phyloP scores from a whole-genome alignment of 2,113 vertebrate species.

The Melozone crissalis region DNA sequence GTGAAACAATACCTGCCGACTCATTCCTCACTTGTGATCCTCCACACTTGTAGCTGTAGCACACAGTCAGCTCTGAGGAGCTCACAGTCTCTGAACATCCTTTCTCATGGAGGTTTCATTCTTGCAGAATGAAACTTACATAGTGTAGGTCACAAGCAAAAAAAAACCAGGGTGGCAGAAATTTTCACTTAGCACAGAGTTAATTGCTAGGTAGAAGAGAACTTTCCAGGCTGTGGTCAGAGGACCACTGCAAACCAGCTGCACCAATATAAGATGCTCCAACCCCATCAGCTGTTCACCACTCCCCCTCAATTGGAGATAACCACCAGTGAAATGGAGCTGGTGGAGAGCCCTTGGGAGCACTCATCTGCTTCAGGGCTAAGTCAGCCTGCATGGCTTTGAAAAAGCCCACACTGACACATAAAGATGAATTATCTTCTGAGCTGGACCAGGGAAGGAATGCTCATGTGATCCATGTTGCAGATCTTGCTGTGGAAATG shows the following conservation, averaged over 20 bases:
- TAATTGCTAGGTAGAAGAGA: neutral
- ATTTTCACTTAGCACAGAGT: neutral
- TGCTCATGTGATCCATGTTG: neutral
- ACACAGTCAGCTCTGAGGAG: neutral
- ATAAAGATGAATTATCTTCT: neutral
- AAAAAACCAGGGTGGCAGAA: neutral
- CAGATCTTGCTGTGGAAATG: neutral
- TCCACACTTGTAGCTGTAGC: neutral
- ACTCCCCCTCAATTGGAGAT: neutral
- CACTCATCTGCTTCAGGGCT: neutral
- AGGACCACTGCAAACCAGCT: neutral
- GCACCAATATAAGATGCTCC: neutral
- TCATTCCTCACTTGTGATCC: neutral
- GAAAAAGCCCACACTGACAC: neutral
- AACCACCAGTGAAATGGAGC: neutral
- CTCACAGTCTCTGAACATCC: fast-evolving
- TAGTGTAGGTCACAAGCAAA: neutral
- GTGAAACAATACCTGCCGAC: neutral
- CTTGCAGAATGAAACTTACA: neutral
- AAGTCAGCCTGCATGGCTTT: neutral
- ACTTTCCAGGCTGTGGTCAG: neutral
- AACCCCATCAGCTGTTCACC: neutral
- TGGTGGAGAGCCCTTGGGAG: neutral
- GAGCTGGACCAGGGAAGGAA: neutral
- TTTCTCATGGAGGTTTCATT: neutral